Evolutionary conservation across 1,140 invertebrate species (phyloP).

Genomic region (Drosophila serrata): DNA sequence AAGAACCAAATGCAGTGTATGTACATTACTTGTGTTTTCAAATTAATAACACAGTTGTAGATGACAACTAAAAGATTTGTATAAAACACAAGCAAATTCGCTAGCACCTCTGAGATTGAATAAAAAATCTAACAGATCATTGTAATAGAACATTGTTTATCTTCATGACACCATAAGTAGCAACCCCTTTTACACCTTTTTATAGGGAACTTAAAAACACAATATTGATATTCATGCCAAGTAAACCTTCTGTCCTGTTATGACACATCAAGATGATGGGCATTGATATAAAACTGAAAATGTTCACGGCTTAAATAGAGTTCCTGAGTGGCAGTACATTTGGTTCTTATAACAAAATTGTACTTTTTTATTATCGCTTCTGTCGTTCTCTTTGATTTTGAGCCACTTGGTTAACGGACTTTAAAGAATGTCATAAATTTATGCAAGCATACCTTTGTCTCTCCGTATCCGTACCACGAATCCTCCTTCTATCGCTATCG

Average conservation of each 20-base stretch:
- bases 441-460: constrained; percentile 18
- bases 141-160: too few relatives aligned
- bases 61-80: too few relatives aligned
- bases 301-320: not conserved
- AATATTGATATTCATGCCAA: not conserved
- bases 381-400: constrained; percentile 15
- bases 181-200: not conserved
- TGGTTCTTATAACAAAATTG: constrained; percentile 5
- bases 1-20: too few relatives aligned
- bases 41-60: too few relatives aligned
- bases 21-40: too few relatives aligned
- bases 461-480: not conserved
- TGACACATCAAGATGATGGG: not conserved
- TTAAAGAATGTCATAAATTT: constrained; percentile 33
- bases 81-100: too few relatives aligned
- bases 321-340: constrained; percentile 1
- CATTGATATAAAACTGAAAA: not conserved
- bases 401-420: constrained; percentile 18
- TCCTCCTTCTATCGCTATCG: not conserved
- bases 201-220: not conserved
- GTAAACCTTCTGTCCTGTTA: not conserved
- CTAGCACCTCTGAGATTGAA: not conserved
- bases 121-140: not conserved
- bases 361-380: constrained; percentile 6
- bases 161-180: not conserved